Evolutionary conservation across 2,113 vertebrate species (phyloP), one percentile per base, ranked within the genome.

Genomic region (Dendropsophus ebraccatus): DNA sequence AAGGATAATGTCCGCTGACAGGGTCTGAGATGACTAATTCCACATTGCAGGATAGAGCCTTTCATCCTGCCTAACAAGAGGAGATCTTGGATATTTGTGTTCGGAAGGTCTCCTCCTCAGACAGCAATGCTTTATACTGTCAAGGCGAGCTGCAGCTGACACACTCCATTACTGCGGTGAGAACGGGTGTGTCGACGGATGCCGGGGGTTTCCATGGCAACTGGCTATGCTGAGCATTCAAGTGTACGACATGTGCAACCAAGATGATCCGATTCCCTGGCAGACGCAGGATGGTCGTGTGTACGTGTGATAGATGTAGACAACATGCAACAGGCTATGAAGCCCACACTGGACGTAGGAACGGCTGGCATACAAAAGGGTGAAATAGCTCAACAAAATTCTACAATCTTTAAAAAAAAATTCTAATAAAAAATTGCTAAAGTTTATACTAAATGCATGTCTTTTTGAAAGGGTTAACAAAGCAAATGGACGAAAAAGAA

Each of bases 161-260:
- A 56, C 21, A 47, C 81, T 83, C 81, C 62, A 65, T 62, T 49
- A 62, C 60, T 54, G 65, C 67, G 52, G 21, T 3, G 50, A 73
- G 67, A 72, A 30, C 12, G 82, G 82, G 49, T 17, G 47, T 52
- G 70, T 56, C 50, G 50, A 56, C 41, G 70, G 70, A 75, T 47
- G 52, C 50, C 75, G 32, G 1, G n/a, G 32, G 69, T 83, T 74
- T 21, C 82, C 35, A 60, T 75, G 70, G 70, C 52, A 58, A 83
- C 82, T 75, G 70, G 47, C 52, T 60, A 74, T 70, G 28, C 47
- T 4, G 67, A 83, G 67, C 79, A 81, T 37, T 25, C 25, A 45
- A 49, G 67, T 74, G 70, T 60, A 60, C 73, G 69, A 23, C 82
- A 30, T 75, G 82, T 47, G 50, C 35, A 58, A 50, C 69, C 52